These are phyloP conservation scores for Microtus richardsoni DNA, from an alignment of 2,113 vertebrate species.

Conservation along the genomic window DNA sequence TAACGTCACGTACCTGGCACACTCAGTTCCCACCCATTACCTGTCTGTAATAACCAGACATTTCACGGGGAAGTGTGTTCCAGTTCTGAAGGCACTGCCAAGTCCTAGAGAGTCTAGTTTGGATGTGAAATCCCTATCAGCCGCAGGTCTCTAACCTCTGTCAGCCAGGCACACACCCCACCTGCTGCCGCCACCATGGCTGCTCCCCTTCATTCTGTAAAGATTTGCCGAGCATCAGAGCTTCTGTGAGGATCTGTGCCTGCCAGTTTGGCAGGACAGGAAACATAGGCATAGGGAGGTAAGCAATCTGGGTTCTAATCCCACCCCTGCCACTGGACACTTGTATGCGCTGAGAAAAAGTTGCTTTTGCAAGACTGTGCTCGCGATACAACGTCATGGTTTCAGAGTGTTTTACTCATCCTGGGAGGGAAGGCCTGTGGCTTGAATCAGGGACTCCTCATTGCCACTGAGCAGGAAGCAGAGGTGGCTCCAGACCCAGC, in stretches of 20 bases:
- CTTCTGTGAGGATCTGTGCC: neutral
- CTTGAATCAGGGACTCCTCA: neutral
- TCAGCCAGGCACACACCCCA: neutral
- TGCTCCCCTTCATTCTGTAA: neutral
- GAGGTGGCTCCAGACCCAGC: neutral
- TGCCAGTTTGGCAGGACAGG: neutral
- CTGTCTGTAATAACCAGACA: neutral
- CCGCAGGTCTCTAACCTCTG: neutral
- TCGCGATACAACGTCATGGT: neutral
- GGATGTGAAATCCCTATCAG: neutral
- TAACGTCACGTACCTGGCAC: neutral
- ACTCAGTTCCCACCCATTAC: neutral
- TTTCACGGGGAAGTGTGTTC: neutral
- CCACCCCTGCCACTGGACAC: neutral
- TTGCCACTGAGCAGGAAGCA: neutral
- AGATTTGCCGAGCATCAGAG: neutral
- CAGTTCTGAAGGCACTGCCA: neutral
- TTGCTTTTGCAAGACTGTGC: neutral
- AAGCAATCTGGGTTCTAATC: neutral
- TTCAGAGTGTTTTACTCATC: neutral
- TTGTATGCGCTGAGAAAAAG: neutral
- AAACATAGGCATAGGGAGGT: neutral
- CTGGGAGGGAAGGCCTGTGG: too few species aligned
- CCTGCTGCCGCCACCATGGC: neutral
- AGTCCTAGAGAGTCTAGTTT: neutral